phyloP scores from a whole-genome alignment of 2,888 invertebrate species.

The Myopa tessellatipennis region DNA sequence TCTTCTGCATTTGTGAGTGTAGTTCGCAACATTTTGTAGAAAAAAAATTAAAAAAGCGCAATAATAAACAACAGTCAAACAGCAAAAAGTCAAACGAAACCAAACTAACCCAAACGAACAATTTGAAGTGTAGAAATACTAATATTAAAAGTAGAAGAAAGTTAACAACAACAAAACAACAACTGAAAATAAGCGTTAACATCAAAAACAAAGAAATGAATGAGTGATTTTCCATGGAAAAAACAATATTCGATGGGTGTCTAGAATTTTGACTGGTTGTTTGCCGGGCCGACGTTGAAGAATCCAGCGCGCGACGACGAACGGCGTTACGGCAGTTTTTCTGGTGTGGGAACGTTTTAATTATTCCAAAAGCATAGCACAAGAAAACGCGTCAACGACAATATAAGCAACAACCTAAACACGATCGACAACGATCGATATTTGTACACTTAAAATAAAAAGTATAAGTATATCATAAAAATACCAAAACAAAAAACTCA shows the following conservation, averaged over 20 bases:
- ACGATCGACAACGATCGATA: conserved; percentile 28
- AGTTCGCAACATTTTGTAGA: too few relatives aligned
- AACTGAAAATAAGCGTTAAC: background rate
- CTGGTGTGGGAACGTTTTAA: conserved; percentile 61
- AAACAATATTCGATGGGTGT: conserved; percentile 9
- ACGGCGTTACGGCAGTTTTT: conserved; percentile 19
- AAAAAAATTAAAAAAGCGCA: too few relatives aligned
- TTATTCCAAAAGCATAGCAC: conserved; percentile 54
- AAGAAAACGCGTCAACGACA: conserved; percentile 33
- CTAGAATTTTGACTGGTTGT: conserved; percentile 22
- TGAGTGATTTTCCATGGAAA: conserved; percentile 31
- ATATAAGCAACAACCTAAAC: conserved; percentile 9
- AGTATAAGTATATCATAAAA: background rate
- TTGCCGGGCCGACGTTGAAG: conserved; percentile 17
- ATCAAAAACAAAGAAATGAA: conserved; percentile 12
- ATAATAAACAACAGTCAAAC: too few relatives aligned
- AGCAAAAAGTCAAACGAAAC: too few relatives aligned
- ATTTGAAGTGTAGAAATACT: background rate
- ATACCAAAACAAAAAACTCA: background rate
- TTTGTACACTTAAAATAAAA: conserved; percentile 28
- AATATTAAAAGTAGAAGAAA: background rate
- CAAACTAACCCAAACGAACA: background rate
- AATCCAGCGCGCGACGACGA: conserved; percentile 21
- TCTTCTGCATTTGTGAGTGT: too few relatives aligned
- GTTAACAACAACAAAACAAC: background rate